These are phyloP conservation scores for Salticus scenicus DNA, from an alignment of 2,888 invertebrate genomes.

Conservation along the genomic window DNA sequence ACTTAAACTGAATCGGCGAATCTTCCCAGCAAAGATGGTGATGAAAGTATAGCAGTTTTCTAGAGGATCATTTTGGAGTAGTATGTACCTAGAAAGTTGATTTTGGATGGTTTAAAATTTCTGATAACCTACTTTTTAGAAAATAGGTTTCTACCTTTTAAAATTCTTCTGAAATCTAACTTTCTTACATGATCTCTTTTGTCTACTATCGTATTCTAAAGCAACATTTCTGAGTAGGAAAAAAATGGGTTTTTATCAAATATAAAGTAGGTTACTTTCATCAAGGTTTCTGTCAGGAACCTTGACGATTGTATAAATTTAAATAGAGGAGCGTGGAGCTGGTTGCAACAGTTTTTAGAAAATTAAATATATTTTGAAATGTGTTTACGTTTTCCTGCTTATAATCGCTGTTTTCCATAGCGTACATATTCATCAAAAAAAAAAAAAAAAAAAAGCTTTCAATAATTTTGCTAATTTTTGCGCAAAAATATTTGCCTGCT, in stretches of 20 bases:
- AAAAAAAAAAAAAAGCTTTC: too few species aligned
- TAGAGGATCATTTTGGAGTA: not conserved
- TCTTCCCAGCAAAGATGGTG: constrained; percentile 8
- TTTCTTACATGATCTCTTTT: not conserved
- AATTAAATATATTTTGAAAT: too few species aligned
- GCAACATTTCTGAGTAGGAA: not conserved
- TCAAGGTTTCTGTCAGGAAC: not conserved
- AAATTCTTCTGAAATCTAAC: not conserved
- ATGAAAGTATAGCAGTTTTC: not conserved
- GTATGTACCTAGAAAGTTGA: not conserved
- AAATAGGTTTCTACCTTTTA: not conserved
- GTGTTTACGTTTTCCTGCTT: too few species aligned
- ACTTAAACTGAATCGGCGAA: too few species aligned
- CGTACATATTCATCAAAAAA: too few species aligned
- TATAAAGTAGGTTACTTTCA: not conserved
- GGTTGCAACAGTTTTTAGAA: too few species aligned
- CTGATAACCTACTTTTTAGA: not conserved
- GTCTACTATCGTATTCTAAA: not conserved
- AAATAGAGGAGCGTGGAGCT: too few species aligned
- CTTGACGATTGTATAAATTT: not conserved
- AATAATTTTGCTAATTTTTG: too few species aligned
- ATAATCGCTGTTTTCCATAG: too few species aligned
- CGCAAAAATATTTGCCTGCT: too few species aligned
- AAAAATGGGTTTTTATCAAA: not conserved
- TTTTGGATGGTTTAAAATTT: not conserved